A percentile compares a stretch with the other conserved stretches of the same genome.
These are phyloP conservation scores for Cenopis cana DNA, from an alignment of 2,888 invertebrate species.

Conservation along the genomic window DNA sequence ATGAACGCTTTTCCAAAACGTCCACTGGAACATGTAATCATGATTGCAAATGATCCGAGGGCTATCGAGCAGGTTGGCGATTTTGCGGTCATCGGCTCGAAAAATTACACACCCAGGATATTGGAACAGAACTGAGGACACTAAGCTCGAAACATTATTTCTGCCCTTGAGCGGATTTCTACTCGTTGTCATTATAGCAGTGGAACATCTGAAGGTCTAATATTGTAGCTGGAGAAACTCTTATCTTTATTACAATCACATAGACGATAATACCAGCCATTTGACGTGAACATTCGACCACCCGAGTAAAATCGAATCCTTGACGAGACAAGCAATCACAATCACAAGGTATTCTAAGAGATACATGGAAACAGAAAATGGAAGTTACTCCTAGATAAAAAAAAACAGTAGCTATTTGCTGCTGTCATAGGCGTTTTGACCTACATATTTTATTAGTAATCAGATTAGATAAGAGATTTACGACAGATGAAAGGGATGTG, in stretches of 20 bases:
- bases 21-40: conserved; percentile 37
- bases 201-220: conserved; percentile 15
- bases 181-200: conserved; percentile 34
- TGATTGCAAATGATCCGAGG: conserved; percentile 40
- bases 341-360: background rate
- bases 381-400: background rate
- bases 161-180: conserved; percentile 30
- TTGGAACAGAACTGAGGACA: conserved; percentile 30
- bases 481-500: conserved; percentile 19
- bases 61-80: conserved; percentile 36
- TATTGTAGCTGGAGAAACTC: conserved; percentile 24
- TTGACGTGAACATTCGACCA: conserved; percentile 11
- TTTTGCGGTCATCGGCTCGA: conserved; percentile 41
- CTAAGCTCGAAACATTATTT: conserved; percentile 27
- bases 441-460: conserved; percentile 39
- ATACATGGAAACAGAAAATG: conserved; percentile 1
- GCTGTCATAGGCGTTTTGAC: conserved; percentile 21
- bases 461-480: conserved; percentile 40
- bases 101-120: conserved; percentile 35
- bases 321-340: conserved; percentile 12
- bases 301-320: conserved; percentile 25
- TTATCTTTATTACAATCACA: conserved; percentile 17
- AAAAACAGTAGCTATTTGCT: conserved; percentile 31
- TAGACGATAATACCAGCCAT: conserved; percentile 13
- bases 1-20: conserved; percentile 21